A percentile compares a stretch with the other conserved stretches of the same genome.
Conservation (phyloP, 2,888 invertebrate genomes). For the Ormyrus thymus region DNA sequence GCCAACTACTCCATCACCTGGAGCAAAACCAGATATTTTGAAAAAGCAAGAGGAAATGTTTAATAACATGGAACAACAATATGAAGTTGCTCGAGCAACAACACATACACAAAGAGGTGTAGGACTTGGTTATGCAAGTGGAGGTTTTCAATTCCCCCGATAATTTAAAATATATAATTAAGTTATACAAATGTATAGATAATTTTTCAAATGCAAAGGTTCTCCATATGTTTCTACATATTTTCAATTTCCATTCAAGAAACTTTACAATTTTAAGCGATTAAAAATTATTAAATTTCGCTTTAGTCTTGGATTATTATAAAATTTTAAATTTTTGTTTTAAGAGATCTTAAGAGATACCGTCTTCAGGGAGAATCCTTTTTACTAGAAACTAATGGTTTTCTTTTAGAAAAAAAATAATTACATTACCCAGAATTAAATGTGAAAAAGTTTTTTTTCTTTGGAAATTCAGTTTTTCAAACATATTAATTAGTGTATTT, state of each 20-base stretch:
- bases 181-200: conserved; percentile 40
- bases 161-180: conserved; percentile 63
- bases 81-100: conserved; percentile 95
- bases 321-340: conserved; percentile 20
- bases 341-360: not conserved
- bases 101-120: conserved; percentile 97
- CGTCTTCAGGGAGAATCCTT: not conserved
- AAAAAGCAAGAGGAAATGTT: conserved; percentile 91
- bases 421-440: too few relatives aligned
- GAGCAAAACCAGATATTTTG: conserved; percentile 78
- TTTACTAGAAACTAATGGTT: conserved; percentile 2
- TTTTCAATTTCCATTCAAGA: conserved; percentile 16
- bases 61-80: conserved; percentile 95
- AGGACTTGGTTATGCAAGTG: conserved; percentile 85
- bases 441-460: too few relatives aligned
- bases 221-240: conserved; percentile 17
- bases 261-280: not conserved
- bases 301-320: conserved; percentile 32
- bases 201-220: conserved; percentile 37
- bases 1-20: conserved; percentile 70
- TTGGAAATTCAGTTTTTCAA: too few relatives aligned
- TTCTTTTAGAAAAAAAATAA: too few relatives aligned
- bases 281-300: conserved; percentile 26
- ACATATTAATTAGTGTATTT: conserved; percentile 28
- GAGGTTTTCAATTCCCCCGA: conserved; percentile 77